Evolutionary conservation across 1,140 invertebrate genomes (phyloP), one percentile per base, ranked within the genome.

Genomic region (Drosophila ercepeae): DNA sequence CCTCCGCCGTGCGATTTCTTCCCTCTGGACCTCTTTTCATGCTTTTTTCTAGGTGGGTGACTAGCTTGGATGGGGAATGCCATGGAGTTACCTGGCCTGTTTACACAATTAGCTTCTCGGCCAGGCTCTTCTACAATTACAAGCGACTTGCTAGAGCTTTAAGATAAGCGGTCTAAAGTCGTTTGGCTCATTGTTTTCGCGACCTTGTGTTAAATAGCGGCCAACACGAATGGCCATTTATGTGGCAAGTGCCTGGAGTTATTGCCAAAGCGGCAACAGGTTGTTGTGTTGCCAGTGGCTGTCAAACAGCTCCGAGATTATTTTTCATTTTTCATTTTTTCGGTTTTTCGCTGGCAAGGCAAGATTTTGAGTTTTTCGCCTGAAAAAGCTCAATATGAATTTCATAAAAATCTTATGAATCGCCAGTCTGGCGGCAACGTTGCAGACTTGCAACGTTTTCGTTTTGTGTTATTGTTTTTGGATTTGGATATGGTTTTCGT

Each of bases 181-280:
- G 57, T 57, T 86, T 75, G 42, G 52, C 52, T 73, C 52, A 71
- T 81, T 84, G 75, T 78, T 68, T 71, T 86, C 63, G 64, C 76
- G 64, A 82, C 74, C 77, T 86, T 82, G 60, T 88, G 77, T 81
- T 88, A 88, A 82, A 82, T 74, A 63, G 61, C 52, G 60, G 50
- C 60, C 27, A 68, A 71, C 60, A 72, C 63, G 67, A 68, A 59
- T 64, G 60, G 29, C 41, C 76, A 60, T 76, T 79, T 76, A 42
- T 67, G 64, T 27, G 48, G 57, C 61, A 42, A 58, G 27, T 49
- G 44, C 25, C 9, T 25, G 50, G 36, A 49, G 29, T 9, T 54
- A 42, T 48, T 34, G 32, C 21, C n/a, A n/a, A n/a, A 42, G 16
- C 36, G 52, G 79, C 81, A 84, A 84, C 81, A 84, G 78, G 81